These are phyloP conservation scores for Yponomeuta sedellus DNA, from an alignment of 2,888 invertebrate genomes.

Conservation along the genomic window DNA sequence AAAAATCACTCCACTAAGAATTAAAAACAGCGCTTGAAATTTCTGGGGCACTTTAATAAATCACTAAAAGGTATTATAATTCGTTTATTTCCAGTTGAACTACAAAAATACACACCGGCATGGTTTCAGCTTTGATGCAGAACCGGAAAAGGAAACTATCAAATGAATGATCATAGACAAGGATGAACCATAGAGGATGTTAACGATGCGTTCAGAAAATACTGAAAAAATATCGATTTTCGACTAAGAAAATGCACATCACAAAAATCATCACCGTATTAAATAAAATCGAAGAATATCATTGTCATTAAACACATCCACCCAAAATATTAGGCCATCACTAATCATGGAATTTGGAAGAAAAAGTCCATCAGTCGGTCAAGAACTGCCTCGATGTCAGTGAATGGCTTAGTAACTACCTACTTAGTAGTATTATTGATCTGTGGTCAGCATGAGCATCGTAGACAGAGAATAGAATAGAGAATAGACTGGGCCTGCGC, in stretches of 20 bases:
- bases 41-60: constrained; percentile 35
- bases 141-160: constrained; percentile 75
- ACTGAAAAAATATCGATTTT: constrained; percentile 13
- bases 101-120: constrained; percentile 67
- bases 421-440: too few relatives aligned
- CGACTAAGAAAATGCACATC: background rate
- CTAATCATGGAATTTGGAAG: too few relatives aligned
- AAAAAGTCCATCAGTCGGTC: too few relatives aligned
- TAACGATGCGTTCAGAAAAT: constrained; percentile 20
- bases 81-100: constrained; percentile 30
- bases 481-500: too few relatives aligned
- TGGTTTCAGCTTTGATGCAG: constrained; percentile 75
- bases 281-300: too few relatives aligned
- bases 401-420: too few relatives aligned
- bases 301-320: too few relatives aligned
- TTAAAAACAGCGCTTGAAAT: constrained; percentile 28
- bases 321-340: too few relatives aligned
- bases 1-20: constrained; percentile 24
- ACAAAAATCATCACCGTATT: background rate
- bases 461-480: too few relatives aligned
- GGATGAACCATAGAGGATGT: constrained; percentile 27
- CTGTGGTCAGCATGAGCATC: too few relatives aligned
- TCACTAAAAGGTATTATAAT: constrained; percentile 34
- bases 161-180: constrained; percentile 47
- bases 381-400: too few relatives aligned